Evolutionary conservation across 2,888 invertebrate genomes (phyloP).

Genomic region (Ischnura elegans): DNA sequence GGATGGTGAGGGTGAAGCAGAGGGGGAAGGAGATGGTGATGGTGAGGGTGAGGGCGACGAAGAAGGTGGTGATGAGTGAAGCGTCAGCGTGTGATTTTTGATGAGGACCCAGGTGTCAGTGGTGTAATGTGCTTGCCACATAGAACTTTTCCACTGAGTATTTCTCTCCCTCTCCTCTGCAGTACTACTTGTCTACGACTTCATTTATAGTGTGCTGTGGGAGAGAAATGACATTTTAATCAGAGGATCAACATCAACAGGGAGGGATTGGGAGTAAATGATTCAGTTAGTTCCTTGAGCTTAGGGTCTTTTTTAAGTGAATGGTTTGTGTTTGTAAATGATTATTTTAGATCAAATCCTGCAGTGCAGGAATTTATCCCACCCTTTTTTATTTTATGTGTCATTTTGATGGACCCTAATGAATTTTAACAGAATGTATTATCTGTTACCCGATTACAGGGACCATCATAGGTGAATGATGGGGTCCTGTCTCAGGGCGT

Average conservation of each 20-base stretch:
- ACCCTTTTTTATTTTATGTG: neutral
- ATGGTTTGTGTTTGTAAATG: neutral
- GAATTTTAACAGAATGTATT: neutral
- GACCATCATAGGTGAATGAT: neutral
- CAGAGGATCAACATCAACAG: slow-evolving; percentile 44
- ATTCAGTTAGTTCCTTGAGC: slow-evolving; percentile 53
- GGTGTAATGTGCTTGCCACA: slow-evolving; percentile 51
- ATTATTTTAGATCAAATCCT: slow-evolving; percentile 23
- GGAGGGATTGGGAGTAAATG: slow-evolving; percentile 32
- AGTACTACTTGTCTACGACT: slow-evolving; percentile 33
- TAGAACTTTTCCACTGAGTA: slow-evolving; percentile 13
- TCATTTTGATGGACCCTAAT: neutral
- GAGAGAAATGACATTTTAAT: slow-evolving; percentile 40
- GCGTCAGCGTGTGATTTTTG: slow-evolving; percentile 70
- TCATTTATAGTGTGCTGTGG: slow-evolving; percentile 11
- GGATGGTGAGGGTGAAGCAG: slow-evolving; percentile 72
- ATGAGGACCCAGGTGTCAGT: slow-evolving; percentile 74
- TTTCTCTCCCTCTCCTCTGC: slow-evolving; percentile 58
- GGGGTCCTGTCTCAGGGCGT: neutral
- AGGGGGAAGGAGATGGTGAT: slow-evolving; percentile 56
- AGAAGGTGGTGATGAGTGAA: slow-evolving; percentile 60
- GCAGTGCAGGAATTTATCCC: slow-evolving; percentile 47
- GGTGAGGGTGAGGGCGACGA: slow-evolving; percentile 34
- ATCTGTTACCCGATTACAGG: neutral
- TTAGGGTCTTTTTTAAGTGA: slow-evolving; percentile 54